Evolutionary conservation across 2,888 invertebrate species (phyloP).

Genomic region (Halictus quadricinctus): DNA sequence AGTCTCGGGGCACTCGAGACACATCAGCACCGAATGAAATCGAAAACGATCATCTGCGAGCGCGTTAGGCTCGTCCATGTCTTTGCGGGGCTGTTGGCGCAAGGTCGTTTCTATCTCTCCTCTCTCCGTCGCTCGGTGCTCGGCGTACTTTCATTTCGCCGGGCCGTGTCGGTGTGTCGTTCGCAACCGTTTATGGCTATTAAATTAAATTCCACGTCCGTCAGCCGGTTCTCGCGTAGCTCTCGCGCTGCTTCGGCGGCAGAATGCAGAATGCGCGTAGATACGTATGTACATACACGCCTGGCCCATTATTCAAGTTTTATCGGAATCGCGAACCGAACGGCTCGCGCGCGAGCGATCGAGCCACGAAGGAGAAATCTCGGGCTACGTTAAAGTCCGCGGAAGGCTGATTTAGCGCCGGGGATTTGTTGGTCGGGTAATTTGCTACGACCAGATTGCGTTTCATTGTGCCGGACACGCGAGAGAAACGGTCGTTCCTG

Average conservation of each 20-base stretch:
- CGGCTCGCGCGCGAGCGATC: too few relatives aligned
- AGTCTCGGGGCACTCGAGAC: not conserved
- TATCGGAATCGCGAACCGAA: constrained; percentile 52
- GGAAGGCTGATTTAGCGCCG: constrained; percentile 1
- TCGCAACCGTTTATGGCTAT: constrained; percentile 70
- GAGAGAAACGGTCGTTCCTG: not conserved
- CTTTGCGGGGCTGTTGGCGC: constrained; percentile 18
- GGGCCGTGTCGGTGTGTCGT: constrained; percentile 52
- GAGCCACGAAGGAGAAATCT: constrained; percentile 33
- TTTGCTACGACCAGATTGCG: constrained; percentile 14
- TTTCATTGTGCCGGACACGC: constrained; percentile 1
- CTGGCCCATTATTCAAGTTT: constrained; percentile 50
- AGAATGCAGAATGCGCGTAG: constrained; percentile 39
- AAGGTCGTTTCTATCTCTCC: constrained; percentile 64
- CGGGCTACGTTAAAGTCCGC: not conserved
- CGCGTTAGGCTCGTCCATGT: constrained; percentile 60
- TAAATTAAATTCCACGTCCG: constrained; percentile 72
- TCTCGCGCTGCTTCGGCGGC: constrained; percentile 2
- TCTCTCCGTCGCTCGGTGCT: constrained; percentile 13
- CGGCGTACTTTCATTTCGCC: constrained; percentile 68
- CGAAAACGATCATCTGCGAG: constrained; percentile 72
- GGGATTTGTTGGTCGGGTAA: constrained; percentile 24
- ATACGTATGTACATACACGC: not conserved
- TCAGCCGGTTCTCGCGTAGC: constrained; percentile 42
- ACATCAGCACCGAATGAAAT: constrained; percentile 66